These are phyloP conservation scores for Chrysolina americana DNA, from an alignment of 2,888 invertebrate genomes.

Conservation along the genomic window DNA sequence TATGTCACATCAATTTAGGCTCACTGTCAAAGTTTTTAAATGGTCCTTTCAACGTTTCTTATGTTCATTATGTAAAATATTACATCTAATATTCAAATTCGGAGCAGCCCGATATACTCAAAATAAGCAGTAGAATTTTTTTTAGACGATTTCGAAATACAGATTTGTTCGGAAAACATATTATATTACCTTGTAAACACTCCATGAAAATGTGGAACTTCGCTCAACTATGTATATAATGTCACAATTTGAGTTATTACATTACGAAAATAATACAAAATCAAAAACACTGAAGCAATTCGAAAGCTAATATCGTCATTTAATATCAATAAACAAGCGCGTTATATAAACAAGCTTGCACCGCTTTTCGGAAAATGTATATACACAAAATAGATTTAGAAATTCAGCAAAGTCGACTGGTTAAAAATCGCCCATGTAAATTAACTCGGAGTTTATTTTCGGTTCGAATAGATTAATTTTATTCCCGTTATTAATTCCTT, in stretches of 20 bases:
- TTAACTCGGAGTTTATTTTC: conserved; percentile 24
- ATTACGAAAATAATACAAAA: conserved; percentile 7
- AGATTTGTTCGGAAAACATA: too few relatives aligned
- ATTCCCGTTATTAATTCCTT: conserved; percentile 26
- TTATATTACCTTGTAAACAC: neutral
- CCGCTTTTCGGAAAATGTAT: neutral
- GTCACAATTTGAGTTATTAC: conserved; percentile 13
- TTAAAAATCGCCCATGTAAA: conserved; percentile 5
- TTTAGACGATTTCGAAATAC: too few relatives aligned
- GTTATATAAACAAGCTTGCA: neutral
- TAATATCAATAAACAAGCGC: neutral
- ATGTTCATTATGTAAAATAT: too few relatives aligned
- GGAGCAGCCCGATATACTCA: too few relatives aligned
- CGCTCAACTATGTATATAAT: neutral
- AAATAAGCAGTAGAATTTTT: too few relatives aligned
- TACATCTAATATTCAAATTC: too few relatives aligned
- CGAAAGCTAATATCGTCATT: conserved; percentile 8
- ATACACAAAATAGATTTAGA: conserved; percentile 17
- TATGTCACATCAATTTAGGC: too few relatives aligned
- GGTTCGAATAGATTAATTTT: conserved; percentile 22
- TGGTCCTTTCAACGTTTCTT: too few relatives aligned
- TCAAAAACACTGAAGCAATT: conserved; percentile 3
- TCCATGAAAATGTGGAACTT: neutral
- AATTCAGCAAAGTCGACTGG: conserved; percentile 15
- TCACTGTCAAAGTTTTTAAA: too few relatives aligned